Percentiles rank a stretch among this genome's conserved stretches.
phyloP scores from a whole-genome alignment of 1,140 invertebrate genomes.

The Trinorchestia longiramus region DNA sequence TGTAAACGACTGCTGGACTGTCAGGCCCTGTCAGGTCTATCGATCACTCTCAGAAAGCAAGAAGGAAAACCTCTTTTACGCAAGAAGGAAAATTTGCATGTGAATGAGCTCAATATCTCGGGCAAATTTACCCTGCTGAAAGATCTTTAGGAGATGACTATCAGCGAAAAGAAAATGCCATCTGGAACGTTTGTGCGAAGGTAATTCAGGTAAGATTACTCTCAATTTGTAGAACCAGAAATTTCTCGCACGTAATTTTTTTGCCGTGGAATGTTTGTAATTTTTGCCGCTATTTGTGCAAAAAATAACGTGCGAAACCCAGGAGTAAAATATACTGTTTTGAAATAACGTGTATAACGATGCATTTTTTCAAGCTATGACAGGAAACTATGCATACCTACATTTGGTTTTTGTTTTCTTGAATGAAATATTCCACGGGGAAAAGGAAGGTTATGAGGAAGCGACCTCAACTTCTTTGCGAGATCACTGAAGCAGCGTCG shows the following conservation, averaged over 20 bases:
- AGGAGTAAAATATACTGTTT: not conserved
- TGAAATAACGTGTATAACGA: not conserved
- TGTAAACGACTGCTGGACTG: not conserved
- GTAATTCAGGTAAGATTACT: not conserved
- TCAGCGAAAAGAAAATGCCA: not conserved
- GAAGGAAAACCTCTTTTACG: not conserved
- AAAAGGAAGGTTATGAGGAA: conserved; percentile 6
- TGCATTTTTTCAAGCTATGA: not conserved
- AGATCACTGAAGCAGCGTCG: not conserved
- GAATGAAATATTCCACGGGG: not conserved
- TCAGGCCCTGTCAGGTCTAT: not conserved
- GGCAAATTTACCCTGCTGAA: not conserved
- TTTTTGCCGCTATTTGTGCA: not conserved
- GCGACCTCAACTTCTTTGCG: not conserved
- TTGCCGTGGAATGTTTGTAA: not conserved
- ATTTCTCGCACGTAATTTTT: not conserved
- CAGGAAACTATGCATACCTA: not conserved
- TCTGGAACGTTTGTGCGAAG: no score
- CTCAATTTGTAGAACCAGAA: not conserved
- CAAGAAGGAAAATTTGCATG: not conserved
- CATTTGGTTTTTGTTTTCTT: not conserved
- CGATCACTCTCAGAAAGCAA: not conserved
- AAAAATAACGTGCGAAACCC: not conserved
- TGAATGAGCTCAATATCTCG: not conserved
- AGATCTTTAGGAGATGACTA: not conserved